Evolutionary conservation across 37 sponge, comb jelly and placozoan genomes (phyloP).

Genomic region (Amphimedon queenslandica): DNA sequence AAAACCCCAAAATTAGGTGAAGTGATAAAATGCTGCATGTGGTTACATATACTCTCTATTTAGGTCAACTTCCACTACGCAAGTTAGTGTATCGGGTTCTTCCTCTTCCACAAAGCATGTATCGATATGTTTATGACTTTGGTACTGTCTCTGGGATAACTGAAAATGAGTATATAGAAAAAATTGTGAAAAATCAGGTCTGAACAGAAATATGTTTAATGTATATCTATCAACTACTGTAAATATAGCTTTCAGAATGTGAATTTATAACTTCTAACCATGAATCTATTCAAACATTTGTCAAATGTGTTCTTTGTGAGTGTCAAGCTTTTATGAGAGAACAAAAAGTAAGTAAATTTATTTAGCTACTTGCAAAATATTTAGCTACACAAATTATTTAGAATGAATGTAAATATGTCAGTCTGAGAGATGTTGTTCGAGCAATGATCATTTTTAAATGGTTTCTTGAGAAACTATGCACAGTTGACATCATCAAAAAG

Average conservation of each 20-base stretch:
- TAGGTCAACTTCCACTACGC: conserved; percentile 75
- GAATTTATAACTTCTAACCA: too few species aligned
- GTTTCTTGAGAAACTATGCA: conserved; percentile 33
- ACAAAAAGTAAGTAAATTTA: not conserved
- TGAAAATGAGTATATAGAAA: conserved; percentile 61
- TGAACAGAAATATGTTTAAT: not conserved
- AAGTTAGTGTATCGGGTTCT: conserved; percentile 94
- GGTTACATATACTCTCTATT: not conserved
- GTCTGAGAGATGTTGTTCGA: conserved; percentile 81
- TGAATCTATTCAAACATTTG: conserved; percentile 13
- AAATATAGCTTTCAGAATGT: too few species aligned
- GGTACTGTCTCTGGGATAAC: conserved; percentile 68
- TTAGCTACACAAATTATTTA: conserved; percentile 6
- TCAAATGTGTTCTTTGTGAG: not conserved
- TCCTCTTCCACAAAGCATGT: conserved; percentile 89
- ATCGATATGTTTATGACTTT: conserved; percentile 95
- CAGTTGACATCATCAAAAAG: not conserved
- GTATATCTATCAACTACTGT: not conserved
- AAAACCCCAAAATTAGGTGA: conserved; percentile 38
- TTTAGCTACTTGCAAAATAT: not conserved
- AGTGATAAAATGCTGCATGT: not conserved
- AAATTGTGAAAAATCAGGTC: conserved; percentile 83
- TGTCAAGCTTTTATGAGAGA: conserved; percentile 11
- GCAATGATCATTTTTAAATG: conserved; percentile 80
- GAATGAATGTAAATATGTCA: conserved; percentile 91